phyloP scores from a whole-genome alignment of 2,888 invertebrate genomes.

The Choreutis nemorana region DNA sequence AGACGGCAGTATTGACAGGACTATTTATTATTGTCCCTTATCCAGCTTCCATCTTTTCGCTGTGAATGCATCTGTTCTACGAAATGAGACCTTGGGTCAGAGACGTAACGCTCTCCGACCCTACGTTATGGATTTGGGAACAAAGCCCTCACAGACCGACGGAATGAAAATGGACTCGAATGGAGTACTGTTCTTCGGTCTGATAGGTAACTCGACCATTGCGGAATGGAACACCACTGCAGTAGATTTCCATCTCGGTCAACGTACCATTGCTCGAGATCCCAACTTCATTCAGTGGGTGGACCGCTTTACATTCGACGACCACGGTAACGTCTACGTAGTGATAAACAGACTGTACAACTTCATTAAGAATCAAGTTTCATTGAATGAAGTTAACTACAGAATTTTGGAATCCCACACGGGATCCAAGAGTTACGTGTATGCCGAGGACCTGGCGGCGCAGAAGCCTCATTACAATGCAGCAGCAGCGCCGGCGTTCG shows the following conservation, averaged over 20 bases:
- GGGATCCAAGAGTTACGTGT: slow-evolving; percentile 72
- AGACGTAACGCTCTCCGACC: slow-evolving; percentile 37
- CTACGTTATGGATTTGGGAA: slow-evolving; percentile 67
- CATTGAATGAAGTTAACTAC: slow-evolving; percentile 70
- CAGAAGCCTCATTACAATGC: slow-evolving; percentile 16
- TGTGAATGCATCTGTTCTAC: slow-evolving; percentile 68
- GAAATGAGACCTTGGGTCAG: slow-evolving; percentile 53
- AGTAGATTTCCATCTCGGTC: slow-evolving; percentile 64
- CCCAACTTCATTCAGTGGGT: slow-evolving; percentile 76
- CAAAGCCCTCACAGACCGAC: slow-evolving; percentile 73
- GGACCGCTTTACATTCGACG: slow-evolving; percentile 74
- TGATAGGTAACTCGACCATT: slow-evolving; percentile 73
- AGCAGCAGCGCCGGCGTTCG: slow-evolving; percentile 29
- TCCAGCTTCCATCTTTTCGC: slow-evolving; percentile 74
- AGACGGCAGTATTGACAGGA: slow-evolving; percentile 40
- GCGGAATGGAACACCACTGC: slow-evolving; percentile 75
- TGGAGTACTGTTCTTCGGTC: slow-evolving; percentile 74
- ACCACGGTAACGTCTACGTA: slow-evolving; percentile 70
- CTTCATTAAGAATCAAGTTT: slow-evolving; percentile 69
- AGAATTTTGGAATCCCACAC: slow-evolving; percentile 69
- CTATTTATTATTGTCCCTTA: slow-evolving; percentile 74
- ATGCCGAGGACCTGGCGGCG: slow-evolving; percentile 39
- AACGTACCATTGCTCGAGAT: slow-evolving; percentile 73
- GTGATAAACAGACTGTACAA: slow-evolving; percentile 74
- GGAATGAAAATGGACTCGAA: slow-evolving; percentile 79